Conservation (phyloP, 2,113 vertebrate genomes). For the Dicrurus megarhynchus region DNA sequence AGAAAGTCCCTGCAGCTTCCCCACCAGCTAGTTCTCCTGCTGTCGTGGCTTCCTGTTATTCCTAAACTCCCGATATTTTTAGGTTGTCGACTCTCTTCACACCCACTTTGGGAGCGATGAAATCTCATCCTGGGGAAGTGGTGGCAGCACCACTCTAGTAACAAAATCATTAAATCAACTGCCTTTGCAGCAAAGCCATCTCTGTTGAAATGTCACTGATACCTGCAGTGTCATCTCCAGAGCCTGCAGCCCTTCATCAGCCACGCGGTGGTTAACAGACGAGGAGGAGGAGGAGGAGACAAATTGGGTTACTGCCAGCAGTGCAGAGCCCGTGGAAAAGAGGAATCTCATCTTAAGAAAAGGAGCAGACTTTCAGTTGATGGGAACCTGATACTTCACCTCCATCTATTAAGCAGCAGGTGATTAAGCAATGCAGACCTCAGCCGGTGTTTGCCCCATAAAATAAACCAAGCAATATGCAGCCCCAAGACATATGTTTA, state of each 20-base stretch:
- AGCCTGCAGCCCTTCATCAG: background rate
- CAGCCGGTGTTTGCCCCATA: background rate
- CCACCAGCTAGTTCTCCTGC: background rate
- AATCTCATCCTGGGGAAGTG: background rate
- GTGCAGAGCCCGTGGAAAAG: background rate
- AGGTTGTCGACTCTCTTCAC: background rate
- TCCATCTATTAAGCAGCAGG: background rate
- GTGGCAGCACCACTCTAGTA: background rate
- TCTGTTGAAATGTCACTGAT: background rate
- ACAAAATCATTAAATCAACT: slow-evolving; percentile 1
- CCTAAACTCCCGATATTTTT: background rate
- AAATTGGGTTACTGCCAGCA: background rate
- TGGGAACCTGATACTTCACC: background rate
- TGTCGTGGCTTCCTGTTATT: background rate
- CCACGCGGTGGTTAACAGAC: background rate
- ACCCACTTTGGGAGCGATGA: background rate
- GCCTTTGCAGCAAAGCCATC: background rate
- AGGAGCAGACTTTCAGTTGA: background rate
- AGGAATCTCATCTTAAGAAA: background rate
- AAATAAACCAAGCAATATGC: background rate
- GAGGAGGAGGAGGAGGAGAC: background rate
- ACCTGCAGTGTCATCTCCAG: background rate
- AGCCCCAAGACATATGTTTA: background rate
- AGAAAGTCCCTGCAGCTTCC: background rate
- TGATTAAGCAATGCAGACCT: background rate